Evolutionary conservation across 2,797 vertebrate species (phyloP), one percentile per base, ranked within the genome.

Genomic region (Spea hammondii): DNA sequence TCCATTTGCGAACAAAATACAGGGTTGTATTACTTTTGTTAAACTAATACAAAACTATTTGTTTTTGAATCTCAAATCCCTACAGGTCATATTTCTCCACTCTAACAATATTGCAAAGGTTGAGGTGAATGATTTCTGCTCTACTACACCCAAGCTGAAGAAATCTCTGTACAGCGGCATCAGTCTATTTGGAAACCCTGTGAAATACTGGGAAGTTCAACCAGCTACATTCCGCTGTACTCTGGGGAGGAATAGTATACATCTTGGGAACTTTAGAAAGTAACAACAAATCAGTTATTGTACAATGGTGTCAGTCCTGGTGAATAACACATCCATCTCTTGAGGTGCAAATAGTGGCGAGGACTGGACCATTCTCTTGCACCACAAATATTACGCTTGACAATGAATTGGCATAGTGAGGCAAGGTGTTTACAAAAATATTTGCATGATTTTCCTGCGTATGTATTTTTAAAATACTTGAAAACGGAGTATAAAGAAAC

Each of bases 121-220:
- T 84, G 97, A 95, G 80, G 88, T 95, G 86, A 96, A 99, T n/a
- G 97, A 98, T 83, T 98, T 99, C 91, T 99, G 98, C 48, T 95
- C 97, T 10, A 85, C 79, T 0, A 87, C 86, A 60, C 55, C 86
- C 6, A 89, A 89, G 70, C 86, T 86, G 82, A 99, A 97, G 93
- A 99, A 98, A 91, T 90, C 92, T 0, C 85, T 93, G 81, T 99
- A 96, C 85, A 94, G 92, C 0, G 95, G 95, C 70, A 98, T 99
- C 87, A 99, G 97, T 78, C 94, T 99, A 87, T 99, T 95, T 81
- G 94, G 94, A 75, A 99, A 99, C 74, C 96, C 96, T 0, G 91
- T 98, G 9, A 98, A 97, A 85, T 96, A 97, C 88, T 96, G 96
- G 97, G 92, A 97, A 84, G 89, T 99, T 54, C 95, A 95, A 85